Evolutionary conservation across 2,797 vertebrate genomes (phyloP).

Genomic region (Melanogrammus aeglefinus): DNA sequence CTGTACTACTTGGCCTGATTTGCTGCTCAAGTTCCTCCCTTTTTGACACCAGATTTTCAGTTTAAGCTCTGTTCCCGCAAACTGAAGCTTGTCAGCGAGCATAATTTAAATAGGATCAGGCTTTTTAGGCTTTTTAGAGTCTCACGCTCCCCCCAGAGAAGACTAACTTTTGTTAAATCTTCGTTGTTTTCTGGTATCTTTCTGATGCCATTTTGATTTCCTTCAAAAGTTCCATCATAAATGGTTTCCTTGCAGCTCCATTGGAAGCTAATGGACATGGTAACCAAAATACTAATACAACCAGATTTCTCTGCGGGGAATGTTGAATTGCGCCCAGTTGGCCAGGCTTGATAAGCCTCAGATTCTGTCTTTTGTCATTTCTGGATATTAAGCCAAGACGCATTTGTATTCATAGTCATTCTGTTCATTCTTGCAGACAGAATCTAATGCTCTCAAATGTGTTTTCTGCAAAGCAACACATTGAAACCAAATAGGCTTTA

Average conservation of each 20-base stretch:
- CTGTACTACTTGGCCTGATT: neutral
- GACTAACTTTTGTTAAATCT: neutral
- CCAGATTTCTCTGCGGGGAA: neutral
- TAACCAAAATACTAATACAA: neutral
- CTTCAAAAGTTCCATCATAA: neutral
- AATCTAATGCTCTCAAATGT: neutral
- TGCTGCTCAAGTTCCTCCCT: neutral
- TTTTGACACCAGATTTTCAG: neutral
- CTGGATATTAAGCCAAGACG: constrained; percentile 1
- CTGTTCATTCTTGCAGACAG: neutral
- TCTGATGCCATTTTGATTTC: neutral
- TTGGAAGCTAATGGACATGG: neutral
- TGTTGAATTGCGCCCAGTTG: neutral
- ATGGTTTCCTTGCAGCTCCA: neutral
- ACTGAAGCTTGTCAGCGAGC: neutral
- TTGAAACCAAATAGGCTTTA: neutral
- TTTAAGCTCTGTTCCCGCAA: neutral
- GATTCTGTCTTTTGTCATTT: neutral
- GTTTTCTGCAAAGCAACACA: neutral
- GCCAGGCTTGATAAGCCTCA: neutral
- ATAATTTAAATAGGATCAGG: neutral
- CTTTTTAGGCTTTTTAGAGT: neutral
- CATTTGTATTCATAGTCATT: neutral
- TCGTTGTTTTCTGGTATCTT: neutral
- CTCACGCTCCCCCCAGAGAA: neutral